Base-by-base conservation (phyloP, 2,113 vertebrate species). In the Neotoma lepida region DNA sequence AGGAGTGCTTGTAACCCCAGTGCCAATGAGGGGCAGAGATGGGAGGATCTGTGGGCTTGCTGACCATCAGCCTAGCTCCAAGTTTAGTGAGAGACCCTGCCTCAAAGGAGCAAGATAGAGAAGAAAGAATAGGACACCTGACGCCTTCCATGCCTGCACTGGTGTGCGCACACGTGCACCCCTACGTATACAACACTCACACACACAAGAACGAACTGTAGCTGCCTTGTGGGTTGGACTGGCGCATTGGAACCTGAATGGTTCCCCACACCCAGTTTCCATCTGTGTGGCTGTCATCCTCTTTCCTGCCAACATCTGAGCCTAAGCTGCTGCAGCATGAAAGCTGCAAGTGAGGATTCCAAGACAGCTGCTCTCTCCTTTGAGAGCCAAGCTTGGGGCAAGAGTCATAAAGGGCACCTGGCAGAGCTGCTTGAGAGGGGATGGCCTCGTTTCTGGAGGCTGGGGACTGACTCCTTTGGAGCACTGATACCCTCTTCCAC, bases 381-480 rank as follows among this genome's bases (percentile, higher is more conserved):
- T 0, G 70, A 94, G 28, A 58, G 41, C 54, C 49, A 51, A 30
- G 20, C 61, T 68, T 9, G 20, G 92, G n/a, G 78, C 74, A 58
- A 70, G 49, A 71, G 82, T 86, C 44, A 33, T 4, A 74, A 58
- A 22, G 73, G 68, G 33, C 0, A 13, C 30, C 33, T n/a, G 58
- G 5, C 49, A 18, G 44, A 80, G 44, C 9, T 41, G 61, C 73
- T 8, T n/a, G 5, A 58, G 71, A 71, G 8, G 39, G 24, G 35
- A 30, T 58, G 78, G 63, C 33, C 58, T 96, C 35, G 1, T 20
- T 76, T 78, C 92, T 85, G 80, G 89, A 80, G 44, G 77, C 86
- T 9, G 2, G 46, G 10, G 18, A 6, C 10, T 20, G 49, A 58
- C 41, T 9, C 2, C 33, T 41, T 13, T 89, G 86, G 73, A 91